Percentiles rank a stretch among this genome's conserved stretches.
Conservation (phyloP, 2,113 vertebrate genomes). For the Mugil cephalus region DNA sequence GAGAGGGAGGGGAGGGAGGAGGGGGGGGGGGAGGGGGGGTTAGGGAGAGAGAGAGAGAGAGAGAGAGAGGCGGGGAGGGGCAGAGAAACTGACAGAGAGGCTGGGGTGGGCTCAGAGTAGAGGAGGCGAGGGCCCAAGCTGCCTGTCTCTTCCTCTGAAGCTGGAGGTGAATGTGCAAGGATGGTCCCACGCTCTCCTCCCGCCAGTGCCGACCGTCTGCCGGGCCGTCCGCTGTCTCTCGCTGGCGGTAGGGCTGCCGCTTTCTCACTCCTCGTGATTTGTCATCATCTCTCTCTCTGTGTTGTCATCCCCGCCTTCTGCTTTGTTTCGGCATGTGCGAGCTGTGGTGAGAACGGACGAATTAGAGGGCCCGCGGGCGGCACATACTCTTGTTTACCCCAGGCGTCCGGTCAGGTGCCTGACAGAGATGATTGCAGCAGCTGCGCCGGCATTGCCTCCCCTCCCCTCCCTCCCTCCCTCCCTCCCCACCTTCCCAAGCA, state of each 20-base stretch:
- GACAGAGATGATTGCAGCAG: slow-evolving; percentile 74
- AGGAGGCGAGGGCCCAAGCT: slow-evolving; percentile 70
- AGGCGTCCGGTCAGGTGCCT: slow-evolving; percentile 66
- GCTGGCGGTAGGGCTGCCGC: slow-evolving; percentile 59
- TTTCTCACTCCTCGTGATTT: slow-evolving; percentile 1
- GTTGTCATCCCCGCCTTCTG: background rate
- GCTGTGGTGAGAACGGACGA: slow-evolving; percentile 2
- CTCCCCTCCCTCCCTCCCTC: no score
- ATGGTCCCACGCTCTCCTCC: slow-evolving; percentile 45
- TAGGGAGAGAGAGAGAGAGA: slow-evolving; percentile 54
- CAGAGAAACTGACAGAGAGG: slow-evolving; percentile 54
- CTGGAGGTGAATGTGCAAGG: slow-evolving; percentile 71
- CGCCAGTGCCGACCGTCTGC: slow-evolving; percentile 24
- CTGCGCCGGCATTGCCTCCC: slow-evolving; percentile 44
- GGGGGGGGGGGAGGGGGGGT: slow-evolving; percentile 43
- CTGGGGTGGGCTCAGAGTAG: slow-evolving; percentile 30
- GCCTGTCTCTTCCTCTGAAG: slow-evolving; percentile 62
- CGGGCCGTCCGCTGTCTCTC: slow-evolving; percentile 36
- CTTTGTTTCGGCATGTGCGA: slow-evolving; percentile 9
- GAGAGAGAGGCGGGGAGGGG: slow-evolving; percentile 49
- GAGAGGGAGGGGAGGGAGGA: slow-evolving; percentile 37
- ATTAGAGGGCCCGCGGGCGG: slow-evolving; percentile 49
- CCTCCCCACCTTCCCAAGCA: background rate
- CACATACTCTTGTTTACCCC: slow-evolving; percentile 46
- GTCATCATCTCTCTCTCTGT: slow-evolving; percentile 2